phyloP scores from a whole-genome alignment of 2,113 vertebrate genomes.

The Solea solea region DNA sequence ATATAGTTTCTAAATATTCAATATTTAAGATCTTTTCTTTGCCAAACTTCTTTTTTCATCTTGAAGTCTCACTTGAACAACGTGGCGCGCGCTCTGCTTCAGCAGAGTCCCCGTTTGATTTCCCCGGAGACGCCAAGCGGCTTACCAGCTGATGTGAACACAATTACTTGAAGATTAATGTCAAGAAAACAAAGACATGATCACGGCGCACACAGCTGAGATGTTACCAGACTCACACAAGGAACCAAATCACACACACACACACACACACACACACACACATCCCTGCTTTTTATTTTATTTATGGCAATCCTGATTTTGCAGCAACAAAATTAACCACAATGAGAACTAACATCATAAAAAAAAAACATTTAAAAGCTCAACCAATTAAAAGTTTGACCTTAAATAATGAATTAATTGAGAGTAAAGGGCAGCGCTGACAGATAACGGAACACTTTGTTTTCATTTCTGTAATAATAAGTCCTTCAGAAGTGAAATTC shows the following conservation, averaged over 20 bases:
- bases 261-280: not conserved
- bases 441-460: too few species aligned
- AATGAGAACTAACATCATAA: not conserved
- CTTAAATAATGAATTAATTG: not conserved
- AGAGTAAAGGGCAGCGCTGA: not conserved
- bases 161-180: slow-evolving; percentile 59
- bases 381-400: not conserved
- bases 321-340: not conserved
- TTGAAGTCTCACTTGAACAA: slow-evolving; percentile 11
- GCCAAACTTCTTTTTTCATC: slow-evolving; percentile 9
- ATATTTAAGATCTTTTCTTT: not conserved
- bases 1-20: not conserved
- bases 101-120: slow-evolving; percentile 56
- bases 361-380: not conserved
- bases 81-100: not conserved
- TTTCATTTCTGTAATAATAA: not conserved
- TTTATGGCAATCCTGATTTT: too few species aligned
- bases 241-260: too few species aligned
- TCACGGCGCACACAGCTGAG: slow-evolving; percentile 10
- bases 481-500: not conserved
- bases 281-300: too few species aligned
- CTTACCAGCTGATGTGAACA: slow-evolving; percentile 36
- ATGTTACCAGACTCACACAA: not conserved
- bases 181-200: slow-evolving; percentile 38
- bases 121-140: slow-evolving; percentile 45